Percentiles rank a stretch among this genome's conserved stretches.
Conservation (phyloP, 2,797 vertebrate genomes). For the Clarias pachynema region DNA sequence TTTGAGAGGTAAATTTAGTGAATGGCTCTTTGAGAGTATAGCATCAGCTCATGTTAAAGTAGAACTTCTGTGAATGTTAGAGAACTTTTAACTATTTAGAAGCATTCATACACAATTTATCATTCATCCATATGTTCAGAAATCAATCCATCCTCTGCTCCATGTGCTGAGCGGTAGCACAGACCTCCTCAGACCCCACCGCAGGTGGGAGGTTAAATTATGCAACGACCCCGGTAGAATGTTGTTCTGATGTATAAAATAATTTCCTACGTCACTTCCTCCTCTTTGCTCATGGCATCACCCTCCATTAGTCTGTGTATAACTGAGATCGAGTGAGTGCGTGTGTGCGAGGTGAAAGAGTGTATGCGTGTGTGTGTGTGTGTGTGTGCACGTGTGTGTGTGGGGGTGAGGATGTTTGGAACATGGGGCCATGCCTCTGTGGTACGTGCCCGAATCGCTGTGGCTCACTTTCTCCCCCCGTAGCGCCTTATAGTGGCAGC, state of each 20-base stretch:
- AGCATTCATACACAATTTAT: conserved; percentile 53
- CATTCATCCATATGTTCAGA: conserved; percentile 40
- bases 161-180: conserved; percentile 63
- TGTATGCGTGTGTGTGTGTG: conserved; percentile 35
- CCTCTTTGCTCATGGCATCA: conserved; percentile 68
- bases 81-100: conserved; percentile 47
- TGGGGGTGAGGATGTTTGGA: conserved; percentile 73
- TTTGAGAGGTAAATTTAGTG: conserved; percentile 81
- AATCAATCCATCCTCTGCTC: conserved; percentile 54
- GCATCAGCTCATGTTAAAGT: conserved; percentile 55
- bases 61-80: conserved; percentile 54
- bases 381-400: conserved; percentile 23
- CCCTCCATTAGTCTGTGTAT: conserved; percentile 52
- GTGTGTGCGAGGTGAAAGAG: conserved; percentile 20
- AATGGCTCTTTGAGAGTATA: conserved; percentile 72
- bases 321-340: conserved; percentile 38
- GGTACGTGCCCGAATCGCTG: conserved; percentile 74
- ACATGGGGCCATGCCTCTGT: conserved; percentile 75
- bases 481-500: conserved; percentile 91
- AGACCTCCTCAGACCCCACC: conserved; percentile 75
- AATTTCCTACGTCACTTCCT: conserved; percentile 75
- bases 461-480: conserved; percentile 81
- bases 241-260: conserved; percentile 79
- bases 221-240: conserved; percentile 84
- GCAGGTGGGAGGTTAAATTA: conserved; percentile 78